Percentiles rank a stretch among this genome's conserved stretches.
Evolutionary conservation across 2,797 vertebrate genomes (phyloP).

Genomic region (Ctenopoma multispine): DNA sequence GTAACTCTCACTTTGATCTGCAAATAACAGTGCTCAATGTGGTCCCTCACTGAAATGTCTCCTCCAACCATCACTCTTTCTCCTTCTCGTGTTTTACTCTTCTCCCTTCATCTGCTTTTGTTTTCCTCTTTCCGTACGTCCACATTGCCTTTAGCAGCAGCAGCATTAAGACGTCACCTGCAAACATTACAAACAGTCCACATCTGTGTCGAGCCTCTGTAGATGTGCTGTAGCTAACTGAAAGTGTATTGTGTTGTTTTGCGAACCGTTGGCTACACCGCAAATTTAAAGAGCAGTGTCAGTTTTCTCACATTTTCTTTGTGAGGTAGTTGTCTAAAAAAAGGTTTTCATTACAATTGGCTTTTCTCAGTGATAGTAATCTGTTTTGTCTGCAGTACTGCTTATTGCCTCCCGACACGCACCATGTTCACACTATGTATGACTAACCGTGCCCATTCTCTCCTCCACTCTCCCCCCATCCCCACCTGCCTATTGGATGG

Average conservation of each 20-base stretch:
- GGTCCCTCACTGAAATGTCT: background rate
- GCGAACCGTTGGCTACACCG: background rate
- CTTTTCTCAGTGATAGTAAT: slow-evolving; percentile 9
- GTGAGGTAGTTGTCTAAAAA: background rate
- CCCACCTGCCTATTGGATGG: slow-evolving; percentile 85
- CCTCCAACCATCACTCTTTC: background rate
- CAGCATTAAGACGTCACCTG: slow-evolving; percentile 5
- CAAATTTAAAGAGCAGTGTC: background rate
- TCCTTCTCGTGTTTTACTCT: background rate
- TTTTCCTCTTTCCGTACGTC: slow-evolving; percentile 5
- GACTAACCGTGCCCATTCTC: slow-evolving; percentile 82
- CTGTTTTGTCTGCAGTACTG: slow-evolving; percentile 18
- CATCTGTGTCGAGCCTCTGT: background rate
- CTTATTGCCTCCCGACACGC: slow-evolving; percentile 25
- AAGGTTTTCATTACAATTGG: background rate
- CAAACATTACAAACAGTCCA: background rate
- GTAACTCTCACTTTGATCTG: slow-evolving; percentile 66
- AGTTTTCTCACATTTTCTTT: background rate
- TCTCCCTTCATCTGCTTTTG: slow-evolving; percentile 6
- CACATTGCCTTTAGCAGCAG: background rate
- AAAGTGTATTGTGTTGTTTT: background rate
- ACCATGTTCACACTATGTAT: slow-evolving; percentile 56
- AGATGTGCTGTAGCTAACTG: slow-evolving; percentile 2
- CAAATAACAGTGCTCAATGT: slow-evolving; percentile 49
- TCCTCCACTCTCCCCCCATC: slow-evolving; percentile 84